Conservation (phyloP, 2,797 vertebrate species). For the Novumbra hubbsi region DNA sequence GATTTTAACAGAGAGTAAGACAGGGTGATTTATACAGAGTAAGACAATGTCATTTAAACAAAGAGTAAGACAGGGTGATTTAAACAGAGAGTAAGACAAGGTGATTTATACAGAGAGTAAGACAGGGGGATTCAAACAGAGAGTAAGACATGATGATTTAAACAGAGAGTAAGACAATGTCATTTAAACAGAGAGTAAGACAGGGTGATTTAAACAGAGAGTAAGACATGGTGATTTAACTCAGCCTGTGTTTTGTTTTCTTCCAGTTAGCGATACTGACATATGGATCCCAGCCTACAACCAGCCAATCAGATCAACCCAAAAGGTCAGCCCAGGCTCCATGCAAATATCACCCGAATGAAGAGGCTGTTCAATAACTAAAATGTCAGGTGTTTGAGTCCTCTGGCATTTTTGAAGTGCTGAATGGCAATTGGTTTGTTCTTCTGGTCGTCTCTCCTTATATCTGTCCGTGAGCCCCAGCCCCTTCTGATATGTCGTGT, state of each 20-base stretch:
- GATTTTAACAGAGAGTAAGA: background rate
- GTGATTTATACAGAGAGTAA: background rate
- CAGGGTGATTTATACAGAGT: background rate
- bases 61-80: too few species aligned
- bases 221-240: too few species aligned
- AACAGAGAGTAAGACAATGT: background rate
- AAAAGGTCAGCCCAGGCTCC: background rate
- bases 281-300: background rate
- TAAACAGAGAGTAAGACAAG: conserved; percentile 6
- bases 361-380: background rate
- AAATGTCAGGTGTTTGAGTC: background rate
- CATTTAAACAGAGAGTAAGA: background rate
- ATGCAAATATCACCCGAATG: background rate
- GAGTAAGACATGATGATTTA: background rate
- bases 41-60: background rate
- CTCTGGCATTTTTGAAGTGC: background rate
- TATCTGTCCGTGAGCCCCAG: too few species aligned
- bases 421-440: background rate
- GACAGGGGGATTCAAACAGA: background rate
- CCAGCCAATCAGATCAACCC: background rate
- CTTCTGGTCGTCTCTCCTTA: too few species aligned
- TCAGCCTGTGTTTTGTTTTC: background rate
- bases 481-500: too few species aligned
- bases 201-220: background rate
- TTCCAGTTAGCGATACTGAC: background rate